Conservation (phyloP, 2,797 vertebrate genomes). For the Leptodactylus fallax region DNA sequence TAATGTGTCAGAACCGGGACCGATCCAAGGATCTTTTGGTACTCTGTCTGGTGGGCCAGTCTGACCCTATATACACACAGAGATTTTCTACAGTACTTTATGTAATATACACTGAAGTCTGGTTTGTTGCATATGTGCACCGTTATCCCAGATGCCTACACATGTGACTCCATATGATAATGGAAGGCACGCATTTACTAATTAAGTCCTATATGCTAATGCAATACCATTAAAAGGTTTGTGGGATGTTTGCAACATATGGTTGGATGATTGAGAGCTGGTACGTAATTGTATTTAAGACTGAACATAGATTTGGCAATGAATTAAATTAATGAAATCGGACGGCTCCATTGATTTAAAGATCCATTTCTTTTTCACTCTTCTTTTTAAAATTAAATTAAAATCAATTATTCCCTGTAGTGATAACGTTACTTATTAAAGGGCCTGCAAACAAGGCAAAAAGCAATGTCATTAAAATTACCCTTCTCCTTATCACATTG, state of each 20-base stretch:
- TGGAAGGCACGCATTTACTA: constrained; percentile 25
- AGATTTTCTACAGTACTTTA: neutral
- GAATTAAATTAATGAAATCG: constrained; percentile 41
- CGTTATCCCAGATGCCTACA: neutral
- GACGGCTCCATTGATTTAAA: constrained; percentile 41
- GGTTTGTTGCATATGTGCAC: neutral
- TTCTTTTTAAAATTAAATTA: constrained; percentile 40
- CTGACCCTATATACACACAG: neutral
- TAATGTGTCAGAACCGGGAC: neutral
- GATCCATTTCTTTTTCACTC: constrained; percentile 21
- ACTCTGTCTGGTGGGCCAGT: neutral
- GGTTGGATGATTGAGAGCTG: constrained; percentile 47
- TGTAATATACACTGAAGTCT: neutral
- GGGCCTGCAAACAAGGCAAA: constrained; percentile 8
- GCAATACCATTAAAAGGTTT: constrained; percentile 45
- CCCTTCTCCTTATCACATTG: neutral
- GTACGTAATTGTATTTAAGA: constrained; percentile 23
- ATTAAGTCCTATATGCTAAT: constrained; percentile 56
- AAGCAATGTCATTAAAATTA: constrained; percentile 12
- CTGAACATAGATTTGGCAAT: constrained; percentile 43
- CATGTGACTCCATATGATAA: constrained; percentile 3
- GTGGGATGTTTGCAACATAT: constrained; percentile 39
- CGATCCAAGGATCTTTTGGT: neutral
- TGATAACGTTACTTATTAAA: constrained; percentile 17
- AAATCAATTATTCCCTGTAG: constrained; percentile 45